These are phyloP conservation scores for Pachypanchax playfairii DNA, from an alignment of 2,113 vertebrate species.

Conservation along the genomic window DNA sequence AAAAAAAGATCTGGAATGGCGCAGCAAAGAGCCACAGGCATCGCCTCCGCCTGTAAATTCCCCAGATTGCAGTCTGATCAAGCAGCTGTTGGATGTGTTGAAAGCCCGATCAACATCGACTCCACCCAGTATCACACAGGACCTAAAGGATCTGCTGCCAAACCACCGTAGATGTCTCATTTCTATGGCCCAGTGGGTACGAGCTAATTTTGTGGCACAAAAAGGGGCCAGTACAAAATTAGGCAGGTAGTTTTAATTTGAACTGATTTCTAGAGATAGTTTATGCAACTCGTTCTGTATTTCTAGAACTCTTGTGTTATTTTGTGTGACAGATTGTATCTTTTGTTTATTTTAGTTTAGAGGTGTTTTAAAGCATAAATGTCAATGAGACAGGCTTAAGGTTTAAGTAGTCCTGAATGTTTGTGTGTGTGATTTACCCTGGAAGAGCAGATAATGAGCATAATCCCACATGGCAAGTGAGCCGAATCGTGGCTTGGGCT, in stretches of 20 bases:
- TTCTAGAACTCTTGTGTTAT: neutral
- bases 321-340: conserved; percentile 14
- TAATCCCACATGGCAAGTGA: conserved; percentile 63
- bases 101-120: neutral
- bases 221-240: neutral
- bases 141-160: neutral
- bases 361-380: conserved; percentile 36
- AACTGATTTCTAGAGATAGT: neutral
- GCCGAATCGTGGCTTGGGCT: conserved; percentile 46
- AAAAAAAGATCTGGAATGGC: neutral
- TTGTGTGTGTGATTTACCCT: conserved; percentile 32
- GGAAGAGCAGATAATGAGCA: conserved; percentile 61
- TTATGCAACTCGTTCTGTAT: neutral
- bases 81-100: conserved; percentile 1
- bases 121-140: neutral
- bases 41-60: neutral
- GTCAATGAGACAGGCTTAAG: conserved; percentile 35
- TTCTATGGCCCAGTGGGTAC: neutral
- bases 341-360: conserved; percentile 41
- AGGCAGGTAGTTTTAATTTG: neutral
- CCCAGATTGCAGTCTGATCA: conserved; percentile 3
- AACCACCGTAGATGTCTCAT: neutral
- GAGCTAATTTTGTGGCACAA: neutral
- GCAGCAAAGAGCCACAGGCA: neutral
- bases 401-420: conserved; percentile 20